Conservation (phyloP, 2,113 vertebrate species). For the Rhinopithecus roxellana region DNA sequence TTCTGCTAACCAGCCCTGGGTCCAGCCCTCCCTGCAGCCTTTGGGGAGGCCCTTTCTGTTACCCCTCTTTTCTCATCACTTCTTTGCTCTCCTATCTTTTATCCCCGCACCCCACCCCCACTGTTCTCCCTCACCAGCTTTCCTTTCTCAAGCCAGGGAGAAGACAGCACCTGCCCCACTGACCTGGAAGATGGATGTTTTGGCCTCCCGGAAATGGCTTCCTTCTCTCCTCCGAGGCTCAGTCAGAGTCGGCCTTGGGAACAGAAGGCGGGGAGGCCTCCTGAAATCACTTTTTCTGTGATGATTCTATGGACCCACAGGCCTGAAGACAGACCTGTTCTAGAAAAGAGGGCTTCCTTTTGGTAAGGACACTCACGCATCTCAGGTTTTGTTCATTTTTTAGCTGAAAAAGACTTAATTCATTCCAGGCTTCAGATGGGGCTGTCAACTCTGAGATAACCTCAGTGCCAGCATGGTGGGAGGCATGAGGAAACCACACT, state of each 20-base stretch:
- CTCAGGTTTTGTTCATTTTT: neutral
- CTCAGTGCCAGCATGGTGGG: neutral
- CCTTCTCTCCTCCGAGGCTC: neutral
- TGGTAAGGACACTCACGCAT: rapidly evolving
- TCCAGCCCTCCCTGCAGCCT: rapidly evolving
- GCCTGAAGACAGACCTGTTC: neutral
- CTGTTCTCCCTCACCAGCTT: too few species aligned
- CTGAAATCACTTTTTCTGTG: neutral
- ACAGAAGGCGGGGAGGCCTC: neutral
- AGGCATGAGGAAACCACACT: neutral
- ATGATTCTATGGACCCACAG: neutral
- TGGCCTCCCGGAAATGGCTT: neutral
- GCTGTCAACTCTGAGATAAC: neutral
- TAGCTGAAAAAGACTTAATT: neutral
- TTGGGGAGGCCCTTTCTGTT: neutral
- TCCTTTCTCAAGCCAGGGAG: neutral
- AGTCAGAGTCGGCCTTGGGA: neutral
- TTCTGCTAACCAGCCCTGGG: neutral
- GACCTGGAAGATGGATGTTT: rapidly evolving
- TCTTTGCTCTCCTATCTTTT: neutral
- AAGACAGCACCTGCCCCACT: neutral
- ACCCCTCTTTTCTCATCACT: too few species aligned
- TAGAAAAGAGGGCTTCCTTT: neutral
- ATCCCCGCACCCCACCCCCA: rapidly evolving
- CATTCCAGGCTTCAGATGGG: neutral